phyloP scores from a whole-genome alignment of 2,113 vertebrate species.

The Caranx ignobilis region DNA sequence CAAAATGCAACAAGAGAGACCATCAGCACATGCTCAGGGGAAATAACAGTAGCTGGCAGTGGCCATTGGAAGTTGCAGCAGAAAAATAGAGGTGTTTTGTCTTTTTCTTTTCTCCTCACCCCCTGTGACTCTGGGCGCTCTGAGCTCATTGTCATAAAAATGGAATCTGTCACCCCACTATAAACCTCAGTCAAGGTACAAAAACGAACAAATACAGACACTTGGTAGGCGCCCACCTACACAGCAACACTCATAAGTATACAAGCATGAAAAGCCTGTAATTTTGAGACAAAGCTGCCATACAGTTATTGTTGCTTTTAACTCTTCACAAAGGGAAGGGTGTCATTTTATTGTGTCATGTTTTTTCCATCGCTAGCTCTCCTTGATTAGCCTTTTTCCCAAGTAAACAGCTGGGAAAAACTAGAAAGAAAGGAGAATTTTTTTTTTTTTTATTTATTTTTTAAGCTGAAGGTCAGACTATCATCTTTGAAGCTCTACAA shows the following conservation, averaged over 20 bases:
- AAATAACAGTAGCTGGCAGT: slow-evolving; percentile 77
- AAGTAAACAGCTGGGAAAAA: background rate
- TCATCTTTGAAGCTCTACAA: background rate
- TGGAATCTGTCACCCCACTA: slow-evolving; percentile 63
- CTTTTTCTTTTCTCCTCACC: slow-evolving; percentile 48
- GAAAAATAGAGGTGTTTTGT: slow-evolving; percentile 76
- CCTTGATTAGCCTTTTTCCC: slow-evolving; percentile 17
- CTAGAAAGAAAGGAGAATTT: background rate
- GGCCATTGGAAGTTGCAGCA: slow-evolving; percentile 66
- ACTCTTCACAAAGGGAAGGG: slow-evolving; percentile 23
- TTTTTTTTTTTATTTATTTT: background rate
- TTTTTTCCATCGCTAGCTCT: slow-evolving; percentile 11
- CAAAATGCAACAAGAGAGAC: slow-evolving; percentile 71
- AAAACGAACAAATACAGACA: slow-evolving; percentile 53
- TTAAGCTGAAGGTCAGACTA: background rate
- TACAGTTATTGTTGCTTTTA: slow-evolving; percentile 36
- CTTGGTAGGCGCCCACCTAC: slow-evolving; percentile 60
- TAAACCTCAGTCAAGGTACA: slow-evolving; percentile 68
- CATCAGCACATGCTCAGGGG: slow-evolving; percentile 72
- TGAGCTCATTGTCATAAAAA: slow-evolving; percentile 80
- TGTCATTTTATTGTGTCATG: slow-evolving; percentile 31
- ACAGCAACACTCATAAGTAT: slow-evolving; percentile 28
- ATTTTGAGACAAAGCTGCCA: slow-evolving; percentile 53
- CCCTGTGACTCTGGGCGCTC: slow-evolving; percentile 57
- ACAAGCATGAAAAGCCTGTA: slow-evolving; percentile 33